A percentile compares a stretch with the other conserved stretches of the same genome.
phyloP scores from a whole-genome alignment of 2,888 invertebrate species.

The Argyresthia albistria region DNA sequence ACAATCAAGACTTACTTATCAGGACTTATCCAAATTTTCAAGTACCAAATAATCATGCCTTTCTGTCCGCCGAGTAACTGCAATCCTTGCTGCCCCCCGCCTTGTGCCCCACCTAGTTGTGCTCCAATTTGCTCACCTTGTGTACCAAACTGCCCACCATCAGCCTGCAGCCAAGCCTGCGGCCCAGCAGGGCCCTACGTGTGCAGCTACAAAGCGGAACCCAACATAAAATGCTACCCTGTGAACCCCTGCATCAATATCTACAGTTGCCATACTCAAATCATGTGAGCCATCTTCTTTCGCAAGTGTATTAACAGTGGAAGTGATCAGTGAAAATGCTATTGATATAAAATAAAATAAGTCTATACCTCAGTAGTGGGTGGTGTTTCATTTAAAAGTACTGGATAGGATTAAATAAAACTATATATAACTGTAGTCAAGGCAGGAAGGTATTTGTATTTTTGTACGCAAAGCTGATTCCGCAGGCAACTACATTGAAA shows the following conservation, averaged over 20 bases:
- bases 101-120: slow-evolving; percentile 2
- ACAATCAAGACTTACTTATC: neutral
- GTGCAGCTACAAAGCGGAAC: slow-evolving; percentile 27
- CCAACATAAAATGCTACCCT: slow-evolving; percentile 27
- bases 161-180: neutral
- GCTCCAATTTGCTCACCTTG: neutral
- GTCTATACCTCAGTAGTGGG: too few relatives aligned
- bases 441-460: too few relatives aligned
- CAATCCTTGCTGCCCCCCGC: neutral
- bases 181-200: slow-evolving; percentile 16
- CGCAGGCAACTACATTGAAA: too few relatives aligned
- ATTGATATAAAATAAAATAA: too few relatives aligned
- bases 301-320: neutral
- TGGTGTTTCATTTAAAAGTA: too few relatives aligned
- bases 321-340: too few relatives aligned
- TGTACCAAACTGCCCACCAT: neutral
- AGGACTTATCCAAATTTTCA: neutral
- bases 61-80: neutral
- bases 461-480: too few relatives aligned
- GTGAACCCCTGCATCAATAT: slow-evolving; percentile 58
- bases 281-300: slow-evolving; percentile 28
- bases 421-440: too few relatives aligned
- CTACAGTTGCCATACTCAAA: slow-evolving; percentile 60
- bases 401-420: too few relatives aligned
- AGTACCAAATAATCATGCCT: neutral